These are phyloP conservation scores for Microdon myrmicae DNA, from an alignment of 2,888 invertebrate genomes.

Conservation along the genomic window DNA sequence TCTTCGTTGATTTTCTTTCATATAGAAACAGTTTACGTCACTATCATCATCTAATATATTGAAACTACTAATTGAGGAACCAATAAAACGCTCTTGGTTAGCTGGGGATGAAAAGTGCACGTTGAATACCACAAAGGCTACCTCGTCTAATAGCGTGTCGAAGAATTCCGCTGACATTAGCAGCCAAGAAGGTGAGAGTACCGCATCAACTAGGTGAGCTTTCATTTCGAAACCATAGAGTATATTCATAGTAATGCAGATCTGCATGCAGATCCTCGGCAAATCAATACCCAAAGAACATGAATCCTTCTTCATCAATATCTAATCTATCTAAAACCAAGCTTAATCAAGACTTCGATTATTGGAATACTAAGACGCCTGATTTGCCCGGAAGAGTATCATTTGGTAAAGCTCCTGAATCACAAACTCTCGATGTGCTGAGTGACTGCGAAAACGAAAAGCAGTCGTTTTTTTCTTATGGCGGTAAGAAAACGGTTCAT, in stretches of 20 bases:
- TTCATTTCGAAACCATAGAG: background rate
- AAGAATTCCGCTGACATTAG: slow-evolving; percentile 46
- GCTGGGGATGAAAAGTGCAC: slow-evolving; percentile 60
- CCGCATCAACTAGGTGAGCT: slow-evolving; percentile 22
- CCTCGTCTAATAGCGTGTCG: slow-evolving; percentile 52
- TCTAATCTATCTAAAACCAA: slow-evolving; percentile 28
- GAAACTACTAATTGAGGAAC: slow-evolving; percentile 64
- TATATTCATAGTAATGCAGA: too few relatives aligned
- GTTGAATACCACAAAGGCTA: slow-evolving; percentile 56
- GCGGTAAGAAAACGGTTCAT: slow-evolving; percentile 63
- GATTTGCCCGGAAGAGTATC: slow-evolving; percentile 67
- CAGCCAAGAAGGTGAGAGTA: slow-evolving; percentile 57
- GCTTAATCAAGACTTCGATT: slow-evolving; percentile 19
- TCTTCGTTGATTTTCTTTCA: background rate
- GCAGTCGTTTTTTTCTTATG: slow-evolving; percentile 53
- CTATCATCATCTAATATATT: slow-evolving; percentile 65
- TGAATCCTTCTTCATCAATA: slow-evolving; percentile 17
- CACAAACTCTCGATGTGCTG: slow-evolving; percentile 58
- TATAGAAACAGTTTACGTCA: slow-evolving; percentile 55
- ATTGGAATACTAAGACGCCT: slow-evolving; percentile 49
- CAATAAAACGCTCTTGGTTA: slow-evolving; percentile 69
- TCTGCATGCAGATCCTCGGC: slow-evolving; percentile 13
- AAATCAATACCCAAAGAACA: slow-evolving; percentile 16
- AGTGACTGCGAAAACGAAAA: slow-evolving; percentile 64
- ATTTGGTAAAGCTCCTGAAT: slow-evolving; percentile 60